These are phyloP conservation scores for Zaprionus ornatus DNA, from an alignment of 1,140 invertebrate genomes.

Conservation along the genomic window DNA sequence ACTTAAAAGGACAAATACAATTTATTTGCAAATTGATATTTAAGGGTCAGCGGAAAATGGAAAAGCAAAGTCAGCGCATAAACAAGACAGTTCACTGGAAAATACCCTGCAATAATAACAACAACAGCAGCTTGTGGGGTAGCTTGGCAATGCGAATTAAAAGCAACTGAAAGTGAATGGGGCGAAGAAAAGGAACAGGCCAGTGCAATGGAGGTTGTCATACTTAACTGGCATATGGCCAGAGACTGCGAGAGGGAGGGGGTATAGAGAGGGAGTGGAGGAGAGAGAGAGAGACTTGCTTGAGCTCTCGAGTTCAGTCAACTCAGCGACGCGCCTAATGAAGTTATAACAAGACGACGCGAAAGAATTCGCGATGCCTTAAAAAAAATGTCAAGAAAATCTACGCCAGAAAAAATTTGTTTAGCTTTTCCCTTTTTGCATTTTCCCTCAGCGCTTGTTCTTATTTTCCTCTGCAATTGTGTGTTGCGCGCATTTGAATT, in stretches of 20 bases:
- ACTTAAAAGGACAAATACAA: conserved; percentile 66
- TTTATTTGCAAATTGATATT: conserved; percentile 82
- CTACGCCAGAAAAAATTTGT: conserved; percentile 17
- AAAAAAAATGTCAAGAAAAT: conserved; percentile 22
- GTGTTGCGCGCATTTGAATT: conserved; percentile 82
- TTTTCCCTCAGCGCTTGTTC: background rate
- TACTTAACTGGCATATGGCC: conserved; percentile 29
- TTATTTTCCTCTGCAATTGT: conserved; percentile 72
- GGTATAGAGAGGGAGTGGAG: background rate
- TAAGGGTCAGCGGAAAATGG: conserved; percentile 62
- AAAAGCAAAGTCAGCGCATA: conserved; percentile 38
- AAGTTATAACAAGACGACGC: conserved; percentile 58
- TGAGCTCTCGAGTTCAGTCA: background rate
- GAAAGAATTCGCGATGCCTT: background rate
- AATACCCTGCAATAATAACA: conserved; percentile 16
- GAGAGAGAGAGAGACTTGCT: background rate
- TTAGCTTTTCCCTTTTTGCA: conserved; percentile 15
- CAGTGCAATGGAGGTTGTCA: background rate
- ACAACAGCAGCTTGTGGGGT: conserved; percentile 6
- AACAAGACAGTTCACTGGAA: conserved; percentile 3
- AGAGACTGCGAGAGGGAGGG: background rate
- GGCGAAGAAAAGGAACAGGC: conserved; percentile 14
- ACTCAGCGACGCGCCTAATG: conserved; percentile 56
- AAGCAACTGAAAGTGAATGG: conserved; percentile 62
- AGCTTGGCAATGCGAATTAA: conserved; percentile 58